phyloP scores from a whole-genome alignment of 2,888 invertebrate genomes.

The Diplolepis rosae region DNA sequence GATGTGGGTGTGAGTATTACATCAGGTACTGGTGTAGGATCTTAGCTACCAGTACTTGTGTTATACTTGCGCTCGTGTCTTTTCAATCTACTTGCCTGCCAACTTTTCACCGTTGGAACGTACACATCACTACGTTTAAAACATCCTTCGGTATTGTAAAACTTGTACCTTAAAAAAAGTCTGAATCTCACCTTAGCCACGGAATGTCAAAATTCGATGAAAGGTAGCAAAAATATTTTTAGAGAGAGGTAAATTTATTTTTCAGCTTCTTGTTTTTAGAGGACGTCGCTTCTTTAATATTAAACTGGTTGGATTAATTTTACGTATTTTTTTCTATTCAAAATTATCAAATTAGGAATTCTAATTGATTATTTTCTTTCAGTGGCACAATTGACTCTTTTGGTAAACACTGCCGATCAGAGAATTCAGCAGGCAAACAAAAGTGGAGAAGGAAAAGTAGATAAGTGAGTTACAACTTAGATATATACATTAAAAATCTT shows the following conservation, averaged over 20 bases:
- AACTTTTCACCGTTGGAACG: conserved; percentile 63
- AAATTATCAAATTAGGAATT: conserved; percentile 61
- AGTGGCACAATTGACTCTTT: conserved; percentile 85
- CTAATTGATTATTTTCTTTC: conserved; percentile 61
- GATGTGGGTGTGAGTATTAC: conserved; percentile 95
- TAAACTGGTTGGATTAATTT: background rate
- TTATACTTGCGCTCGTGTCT: conserved; percentile 86
- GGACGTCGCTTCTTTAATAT: background rate
- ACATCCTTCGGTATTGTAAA: conserved; percentile 11
- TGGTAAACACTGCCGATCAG: conserved; percentile 83
- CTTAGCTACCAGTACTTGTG: conserved; percentile 89
- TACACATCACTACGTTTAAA: conserved; percentile 38
- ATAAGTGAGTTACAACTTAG: conserved; percentile 77
- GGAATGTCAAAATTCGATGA: conserved; percentile 16
- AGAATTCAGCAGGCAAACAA: conserved; percentile 80
- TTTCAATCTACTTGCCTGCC: conserved; percentile 62
- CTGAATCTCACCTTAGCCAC: background rate
- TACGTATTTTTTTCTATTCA: conserved; percentile 19
- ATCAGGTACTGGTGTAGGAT: conserved; percentile 95
- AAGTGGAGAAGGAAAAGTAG: conserved; percentile 86
- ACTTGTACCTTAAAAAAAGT: conserved; percentile 7
- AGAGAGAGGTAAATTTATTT: background rate
- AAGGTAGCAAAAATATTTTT: conserved; percentile 13
- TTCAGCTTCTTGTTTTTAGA: background rate
- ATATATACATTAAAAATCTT: conserved; percentile 7